Evolutionary conservation across 2,888 invertebrate genomes (phyloP), one percentile per base, ranked within the genome.

Genomic region (Tetragonula carbonaria): DNA sequence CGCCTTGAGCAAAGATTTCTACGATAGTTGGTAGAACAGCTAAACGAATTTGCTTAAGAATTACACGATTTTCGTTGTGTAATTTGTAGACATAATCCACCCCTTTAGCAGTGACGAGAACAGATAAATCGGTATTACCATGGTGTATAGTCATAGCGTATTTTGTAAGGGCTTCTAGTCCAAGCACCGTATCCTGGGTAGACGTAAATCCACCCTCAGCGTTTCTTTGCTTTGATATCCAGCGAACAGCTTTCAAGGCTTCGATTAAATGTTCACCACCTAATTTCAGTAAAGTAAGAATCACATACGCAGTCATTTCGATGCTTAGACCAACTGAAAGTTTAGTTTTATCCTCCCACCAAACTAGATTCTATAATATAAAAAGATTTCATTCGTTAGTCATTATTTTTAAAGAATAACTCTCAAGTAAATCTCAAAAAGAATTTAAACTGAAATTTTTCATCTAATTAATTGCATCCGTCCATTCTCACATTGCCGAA

Each of bases 131-230:
- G 2, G 95, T 93, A 11, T 94, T 91, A 70, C 95, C 94, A 21
- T 93, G 93, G 5, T 91, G 88, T 78, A 96, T 94, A 0, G 95
- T 92, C 4, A 94, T 91, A 3, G 96, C 95, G 90, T 96, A 96
- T 88, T 95, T 95, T 0, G 96, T 95, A 18, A 96, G 91, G 0
- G 96, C 96, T 87, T 96, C 96, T 28, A 96, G 93, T 8, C 96
- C 96, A 18, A 96, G 95, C 1, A 96, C 95, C 0, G 96, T 96
- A 89, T 96, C 96, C 95, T 97, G 97, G 0, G 98, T 97, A 1
- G 97, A 96, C 0, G 96, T 94, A 90, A 97, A 97, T 1, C 97
- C 97, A 4, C 98, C 98, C 4, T 96, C 95, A 5, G 96, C 95
- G 81, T 96, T 96, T 65, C 97, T 95, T 91, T 97, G 97, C 2